These are phyloP conservation scores for Acrocephalus scirpaceus DNA, from an alignment of 2,797 vertebrate genomes.

Conservation along the genomic window DNA sequence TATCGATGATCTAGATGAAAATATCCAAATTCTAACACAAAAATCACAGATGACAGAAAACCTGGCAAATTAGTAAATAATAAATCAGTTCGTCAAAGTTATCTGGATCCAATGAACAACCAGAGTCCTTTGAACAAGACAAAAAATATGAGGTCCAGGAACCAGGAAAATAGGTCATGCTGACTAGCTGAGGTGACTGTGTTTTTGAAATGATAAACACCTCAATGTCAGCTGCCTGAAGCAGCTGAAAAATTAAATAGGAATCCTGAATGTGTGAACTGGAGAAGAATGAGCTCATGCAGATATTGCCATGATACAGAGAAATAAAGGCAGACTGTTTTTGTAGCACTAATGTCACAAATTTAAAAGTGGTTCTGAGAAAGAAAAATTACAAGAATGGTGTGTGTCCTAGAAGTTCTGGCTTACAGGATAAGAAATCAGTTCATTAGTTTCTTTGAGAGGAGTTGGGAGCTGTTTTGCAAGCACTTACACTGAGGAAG, in stretches of 20 bases:
- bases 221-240: constrained; percentile 16
- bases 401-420: not conserved
- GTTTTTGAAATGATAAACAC: constrained; percentile 48
- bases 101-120: not conserved
- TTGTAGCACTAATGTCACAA: accelerated
- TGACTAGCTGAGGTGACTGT: constrained; percentile 26
- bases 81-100: not conserved
- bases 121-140: not conserved
- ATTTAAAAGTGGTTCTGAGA: not conserved
- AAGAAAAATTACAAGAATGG: not conserved
- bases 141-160: constrained; percentile 31
- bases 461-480: not conserved
- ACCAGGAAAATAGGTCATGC: constrained; percentile 47
- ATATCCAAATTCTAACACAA: not conserved
- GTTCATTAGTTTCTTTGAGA: not conserved
- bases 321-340: not conserved
- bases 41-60: not conserved
- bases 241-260: constrained; percentile 29
- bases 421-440: not conserved
- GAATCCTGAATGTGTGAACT: constrained; percentile 6
- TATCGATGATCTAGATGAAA: not conserved
- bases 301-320: not conserved
- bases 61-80: not conserved
- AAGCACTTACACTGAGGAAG: not conserved
- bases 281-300: not conserved